phyloP scores from a whole-genome alignment of 2,888 invertebrate species.

The Dasysyrphus tricinctus region DNA sequence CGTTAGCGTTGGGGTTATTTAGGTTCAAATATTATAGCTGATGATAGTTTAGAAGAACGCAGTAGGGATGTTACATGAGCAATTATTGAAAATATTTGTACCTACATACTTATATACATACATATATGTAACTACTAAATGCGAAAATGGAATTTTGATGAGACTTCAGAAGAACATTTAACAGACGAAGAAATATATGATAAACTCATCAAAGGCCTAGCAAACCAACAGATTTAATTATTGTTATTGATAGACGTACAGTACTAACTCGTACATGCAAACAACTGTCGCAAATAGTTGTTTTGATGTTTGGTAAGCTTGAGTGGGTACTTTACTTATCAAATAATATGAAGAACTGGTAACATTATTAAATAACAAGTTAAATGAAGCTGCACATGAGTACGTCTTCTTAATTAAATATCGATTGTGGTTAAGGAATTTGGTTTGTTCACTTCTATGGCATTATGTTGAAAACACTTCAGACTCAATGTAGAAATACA shows the following conservation, averaged over 20 bases:
- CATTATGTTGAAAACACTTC: neutral
- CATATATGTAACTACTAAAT: neutral
- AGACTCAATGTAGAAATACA: too few species aligned
- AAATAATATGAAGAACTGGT: conserved; percentile 5
- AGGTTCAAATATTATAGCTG: conserved; percentile 53
- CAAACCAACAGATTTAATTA: conserved; percentile 45
- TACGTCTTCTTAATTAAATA: neutral
- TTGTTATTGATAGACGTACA: conserved; percentile 29
- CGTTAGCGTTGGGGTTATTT: conserved; percentile 54
- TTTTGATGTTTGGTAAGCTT: conserved; percentile 41
- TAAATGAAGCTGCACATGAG: neutral
- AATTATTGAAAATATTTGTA: too few species aligned
- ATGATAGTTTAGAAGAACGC: conserved; percentile 14
- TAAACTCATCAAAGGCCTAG: conserved; percentile 14
- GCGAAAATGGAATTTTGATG: conserved; percentile 21
- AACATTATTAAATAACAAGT: neutral
- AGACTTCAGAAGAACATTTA: conserved; percentile 30
- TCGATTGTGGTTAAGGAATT: neutral
- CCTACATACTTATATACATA: too few species aligned
- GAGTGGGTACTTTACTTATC: neutral
- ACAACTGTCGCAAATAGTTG: conserved; percentile 38
- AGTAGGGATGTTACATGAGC: neutral
- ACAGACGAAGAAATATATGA: conserved; percentile 34
- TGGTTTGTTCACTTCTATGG: neutral
- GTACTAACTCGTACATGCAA: neutral